phyloP scores from a whole-genome alignment of 1,140 invertebrate genomes.

The Brachionus angularis region DNA sequence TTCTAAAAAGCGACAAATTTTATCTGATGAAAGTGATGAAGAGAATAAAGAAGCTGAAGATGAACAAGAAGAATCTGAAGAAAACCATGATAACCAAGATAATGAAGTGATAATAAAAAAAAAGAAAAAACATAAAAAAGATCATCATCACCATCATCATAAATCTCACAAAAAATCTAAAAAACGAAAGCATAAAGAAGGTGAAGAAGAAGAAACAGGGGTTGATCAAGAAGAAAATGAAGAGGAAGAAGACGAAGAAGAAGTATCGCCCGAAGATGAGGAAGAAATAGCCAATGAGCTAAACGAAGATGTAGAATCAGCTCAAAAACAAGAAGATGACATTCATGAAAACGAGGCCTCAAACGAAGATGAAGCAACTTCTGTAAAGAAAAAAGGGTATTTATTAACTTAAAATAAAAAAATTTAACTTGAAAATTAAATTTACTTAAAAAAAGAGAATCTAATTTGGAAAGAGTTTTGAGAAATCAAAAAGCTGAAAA shows the following conservation, averaged over 20 bases:
- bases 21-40: conserved; percentile 20
- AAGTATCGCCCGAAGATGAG: background rate
- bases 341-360: background rate
- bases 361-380: background rate
- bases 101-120: background rate
- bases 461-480: conserved; percentile 20
- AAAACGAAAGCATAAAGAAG: background rate
- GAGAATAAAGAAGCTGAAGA: background rate
- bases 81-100: background rate
- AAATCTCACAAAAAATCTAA: conserved; percentile 18
- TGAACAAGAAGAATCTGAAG: background rate
- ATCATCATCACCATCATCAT: background rate
- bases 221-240: background rate
- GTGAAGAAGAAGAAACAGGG: background rate
- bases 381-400: background rate
- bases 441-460: background rate
- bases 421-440: background rate
- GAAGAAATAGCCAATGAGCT: background rate
- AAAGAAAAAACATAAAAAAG: conserved; percentile 29
- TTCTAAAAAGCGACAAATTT: conserved; percentile 34
- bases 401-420: background rate
- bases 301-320: background rate
- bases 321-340: conserved; percentile 1
- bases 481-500: background rate
- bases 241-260: background rate